Base-by-base conservation (phyloP, 2,113 vertebrate species). In the Nothobranchius furzeri region DNA sequence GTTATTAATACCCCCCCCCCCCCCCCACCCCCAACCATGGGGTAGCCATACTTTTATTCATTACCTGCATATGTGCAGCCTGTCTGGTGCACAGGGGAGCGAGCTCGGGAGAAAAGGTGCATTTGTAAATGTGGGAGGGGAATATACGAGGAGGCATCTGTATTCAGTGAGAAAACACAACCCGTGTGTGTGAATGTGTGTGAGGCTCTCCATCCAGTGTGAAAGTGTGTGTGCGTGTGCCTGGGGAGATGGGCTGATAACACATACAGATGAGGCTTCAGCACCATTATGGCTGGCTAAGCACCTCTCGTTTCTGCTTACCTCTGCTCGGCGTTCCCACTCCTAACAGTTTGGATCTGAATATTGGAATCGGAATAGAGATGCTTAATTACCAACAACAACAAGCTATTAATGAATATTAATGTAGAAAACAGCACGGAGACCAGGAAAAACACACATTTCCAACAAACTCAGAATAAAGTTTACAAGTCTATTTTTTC, bases 281-380 rank as follows among this genome's bases (percentile, higher is more conserved):
- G 85, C 76, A 84, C 79, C 75, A 79, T 90, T 92, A 86, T 60
- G 81, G 89, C 89, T 91, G 86, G 89, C 90, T 93, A 93, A 93
- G 92, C 92, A 90, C 79, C 83, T 91, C 85, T 88, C 81, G 60
- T 90, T 93, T 92, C 87, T 93, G 92, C 91, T 93, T 91, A 92
- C 87, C 85, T 86, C 50, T 75, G 89, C 88, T 88, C 60, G 64
- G 80, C 51, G 60, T 74, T 77, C 79, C 73, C 25, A n/a, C 74
- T 76, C 79, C 78, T 71, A 70, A 64, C 78, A 79, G 73, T 43
- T 70, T 64, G 73, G 40, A 77, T 79, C 60, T 59, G 69, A 79
- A 88, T 82, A 83, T 86, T 76, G 74, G 82, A 76, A 82, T 85
- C 77, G 88, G 74, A 89, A 87, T 78, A 56, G 78, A 75, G 86